phyloP scores from a whole-genome alignment of 2,113 vertebrate genomes.

The Sceloporus undulatus region DNA sequence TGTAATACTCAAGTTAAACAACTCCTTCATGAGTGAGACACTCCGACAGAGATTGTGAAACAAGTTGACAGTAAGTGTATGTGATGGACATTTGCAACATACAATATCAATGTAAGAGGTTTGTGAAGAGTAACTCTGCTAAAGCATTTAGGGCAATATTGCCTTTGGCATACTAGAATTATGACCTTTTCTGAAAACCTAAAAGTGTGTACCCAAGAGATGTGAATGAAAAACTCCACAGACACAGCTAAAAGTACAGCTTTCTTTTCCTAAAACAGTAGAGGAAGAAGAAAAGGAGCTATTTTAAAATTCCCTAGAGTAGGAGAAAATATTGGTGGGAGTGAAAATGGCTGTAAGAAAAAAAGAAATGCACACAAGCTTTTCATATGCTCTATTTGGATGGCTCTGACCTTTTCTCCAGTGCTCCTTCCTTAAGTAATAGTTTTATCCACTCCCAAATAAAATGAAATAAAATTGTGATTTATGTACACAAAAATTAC shows the following conservation, averaged over 20 bases:
- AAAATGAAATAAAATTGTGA: neutral
- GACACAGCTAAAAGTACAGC: neutral
- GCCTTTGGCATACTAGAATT: constrained; percentile 29
- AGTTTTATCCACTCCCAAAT: neutral
- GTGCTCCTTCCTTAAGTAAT: constrained; percentile 18
- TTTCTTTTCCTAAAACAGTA: neutral
- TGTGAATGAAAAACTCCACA: constrained; percentile 3
- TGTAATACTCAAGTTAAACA: neutral
- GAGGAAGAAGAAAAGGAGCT: constrained; percentile 23
- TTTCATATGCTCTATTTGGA: constrained; percentile 11
- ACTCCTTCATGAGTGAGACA: constrained; percentile 8
- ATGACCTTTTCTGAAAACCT: constrained; percentile 18
- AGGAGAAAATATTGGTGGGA: neutral
- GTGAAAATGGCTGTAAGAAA: neutral
- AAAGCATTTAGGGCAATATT: constrained; percentile 26
- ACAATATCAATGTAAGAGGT: constrained; percentile 14
- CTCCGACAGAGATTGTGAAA: constrained; percentile 29
- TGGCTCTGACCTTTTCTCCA: constrained; percentile 21
- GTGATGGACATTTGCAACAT: neutral
- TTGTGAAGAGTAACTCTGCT: constrained; percentile 33
- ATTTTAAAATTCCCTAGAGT: neutral
- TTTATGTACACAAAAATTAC: constrained; percentile 16
- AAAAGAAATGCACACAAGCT: neutral
- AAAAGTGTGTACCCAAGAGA: neutral
- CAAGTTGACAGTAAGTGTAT: constrained; percentile 2